Conservation (phyloP, 2,888 invertebrate genomes). For the Cryptus armator region DNA sequence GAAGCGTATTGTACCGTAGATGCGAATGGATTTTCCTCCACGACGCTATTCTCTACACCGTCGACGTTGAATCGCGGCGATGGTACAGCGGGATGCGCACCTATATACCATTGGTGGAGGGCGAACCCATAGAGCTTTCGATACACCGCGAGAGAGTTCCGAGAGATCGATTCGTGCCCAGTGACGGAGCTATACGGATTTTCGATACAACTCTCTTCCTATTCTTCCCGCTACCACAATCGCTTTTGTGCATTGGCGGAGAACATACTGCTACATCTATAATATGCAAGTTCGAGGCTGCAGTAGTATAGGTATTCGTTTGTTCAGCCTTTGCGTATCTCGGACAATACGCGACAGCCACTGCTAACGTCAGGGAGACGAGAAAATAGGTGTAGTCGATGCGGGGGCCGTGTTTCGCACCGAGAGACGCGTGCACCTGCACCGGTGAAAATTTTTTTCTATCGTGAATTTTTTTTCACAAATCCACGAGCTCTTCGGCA, state of each 20-base stretch:
- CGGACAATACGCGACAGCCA: conserved; percentile 21
- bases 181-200: conserved; percentile 48
- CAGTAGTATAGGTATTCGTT: conserved; percentile 32
- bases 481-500: no score
- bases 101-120: background rate
- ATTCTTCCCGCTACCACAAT: conserved; percentile 47
- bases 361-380: background rate
- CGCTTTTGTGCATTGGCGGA: conserved; percentile 32
- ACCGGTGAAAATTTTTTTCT: background rate
- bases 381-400: background rate
- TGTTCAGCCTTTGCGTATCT: conserved; percentile 31
- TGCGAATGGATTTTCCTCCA: conserved; percentile 19
- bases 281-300: conserved; percentile 12
- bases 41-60: conserved; percentile 8
- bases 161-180: conserved; percentile 57
- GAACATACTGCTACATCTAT: conserved; percentile 17
- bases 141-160: background rate
- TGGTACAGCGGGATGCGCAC: background rate
- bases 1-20: conserved; percentile 47
- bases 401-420: no score
- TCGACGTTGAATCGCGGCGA: conserved; percentile 5
- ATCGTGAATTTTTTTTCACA: background rate
- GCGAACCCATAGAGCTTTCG: background rate
- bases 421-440: background rate
- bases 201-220: conserved; percentile 52